phyloP scores from a whole-genome alignment of 1,140 invertebrate species.

The Mactra quadrangularis region DNA sequence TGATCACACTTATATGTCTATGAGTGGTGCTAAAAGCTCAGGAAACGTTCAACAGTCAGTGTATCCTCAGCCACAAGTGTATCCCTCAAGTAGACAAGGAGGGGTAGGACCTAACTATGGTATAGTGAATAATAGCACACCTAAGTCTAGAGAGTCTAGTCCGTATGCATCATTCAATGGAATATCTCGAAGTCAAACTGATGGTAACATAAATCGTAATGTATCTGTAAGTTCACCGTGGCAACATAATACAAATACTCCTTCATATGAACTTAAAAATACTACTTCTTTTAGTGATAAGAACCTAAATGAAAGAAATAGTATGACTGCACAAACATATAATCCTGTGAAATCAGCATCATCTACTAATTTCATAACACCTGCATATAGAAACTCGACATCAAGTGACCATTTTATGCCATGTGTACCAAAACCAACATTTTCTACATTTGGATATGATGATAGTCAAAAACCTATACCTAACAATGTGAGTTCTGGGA shows the following conservation, averaged over 20 bases:
- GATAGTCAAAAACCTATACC: slow-evolving; percentile 33
- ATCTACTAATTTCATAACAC: background rate
- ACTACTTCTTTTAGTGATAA: slow-evolving; percentile 30
- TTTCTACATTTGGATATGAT: slow-evolving; percentile 71
- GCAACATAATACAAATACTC: background rate
- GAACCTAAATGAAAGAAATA: slow-evolving; percentile 5
- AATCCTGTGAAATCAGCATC: slow-evolving; percentile 1
- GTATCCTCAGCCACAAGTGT: slow-evolving; percentile 65
- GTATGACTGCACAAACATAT: background rate
- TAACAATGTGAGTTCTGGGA: background rate
- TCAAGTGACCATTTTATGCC: slow-evolving; percentile 57
- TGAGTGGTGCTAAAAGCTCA: slow-evolving; percentile 50
- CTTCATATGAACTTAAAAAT: background rate
- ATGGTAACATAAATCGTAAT: slow-evolving; percentile 24
- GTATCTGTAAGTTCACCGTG: background rate
- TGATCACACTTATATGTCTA: slow-evolving; percentile 47
- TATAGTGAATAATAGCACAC: slow-evolving; percentile 62
- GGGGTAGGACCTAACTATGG: slow-evolving; percentile 46
- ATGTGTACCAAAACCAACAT: slow-evolving; percentile 61
- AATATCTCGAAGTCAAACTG: slow-evolving; percentile 44
- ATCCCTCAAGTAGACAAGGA: slow-evolving; percentile 35
- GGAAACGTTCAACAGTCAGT: slow-evolving; percentile 66
- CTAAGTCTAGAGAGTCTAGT: slow-evolving; percentile 66
- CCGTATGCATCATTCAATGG: slow-evolving; percentile 57
- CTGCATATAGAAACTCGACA: slow-evolving; percentile 35